Base-by-base conservation (phyloP, 2,888 invertebrate genomes). In the Diabrotica balteata region DNA sequence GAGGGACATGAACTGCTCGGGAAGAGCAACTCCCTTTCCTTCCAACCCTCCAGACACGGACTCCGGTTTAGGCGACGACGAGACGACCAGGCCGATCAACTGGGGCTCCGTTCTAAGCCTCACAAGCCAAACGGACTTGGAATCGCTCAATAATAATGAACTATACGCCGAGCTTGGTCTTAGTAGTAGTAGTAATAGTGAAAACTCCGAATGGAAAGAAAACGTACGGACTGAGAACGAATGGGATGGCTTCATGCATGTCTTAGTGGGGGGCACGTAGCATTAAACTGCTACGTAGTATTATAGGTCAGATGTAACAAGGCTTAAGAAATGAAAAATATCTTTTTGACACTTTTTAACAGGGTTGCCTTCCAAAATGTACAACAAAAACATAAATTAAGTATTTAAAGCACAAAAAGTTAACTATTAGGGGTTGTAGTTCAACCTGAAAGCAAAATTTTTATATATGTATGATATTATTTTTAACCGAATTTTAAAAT, bases 41-140 rank as follows among this genome's bases (percentile, higher is more conserved):
- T 76, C 79, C 45, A 81, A 86, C 84, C 78, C 81, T 49, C 82
- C 82, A 80, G 91, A 91, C 82, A 89, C 88, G 61, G 92, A 92
- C 83, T 92, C 91, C 22, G 93, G 93, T 75, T 90, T 91, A 82
- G 92, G 92, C 77, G 93, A 93, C 83, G 77, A 77, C 51, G 90
- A 91, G 76, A 87, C 88, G 80, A 90, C 90, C 80, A 89, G 93
- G 76, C 90, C 93, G 78, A 95, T 95, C 84, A 95, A 95, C 86
- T 95, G 95, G 95, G 93, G 95, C 82, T 94, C 94, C 60, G 95
- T 95, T 78, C 88, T 95, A 73, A 94, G 93, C 81, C 88, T 95
- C 59, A 93, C 93, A 76, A 93, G 93, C 75, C 93, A 94, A 81
- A 93, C 93, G 70, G 94, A 94, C 81, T 87, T 94, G 66, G 94